Evolutionary conservation across 2,888 invertebrate genomes (phyloP).

Genomic region (Acleris cristana): DNA sequence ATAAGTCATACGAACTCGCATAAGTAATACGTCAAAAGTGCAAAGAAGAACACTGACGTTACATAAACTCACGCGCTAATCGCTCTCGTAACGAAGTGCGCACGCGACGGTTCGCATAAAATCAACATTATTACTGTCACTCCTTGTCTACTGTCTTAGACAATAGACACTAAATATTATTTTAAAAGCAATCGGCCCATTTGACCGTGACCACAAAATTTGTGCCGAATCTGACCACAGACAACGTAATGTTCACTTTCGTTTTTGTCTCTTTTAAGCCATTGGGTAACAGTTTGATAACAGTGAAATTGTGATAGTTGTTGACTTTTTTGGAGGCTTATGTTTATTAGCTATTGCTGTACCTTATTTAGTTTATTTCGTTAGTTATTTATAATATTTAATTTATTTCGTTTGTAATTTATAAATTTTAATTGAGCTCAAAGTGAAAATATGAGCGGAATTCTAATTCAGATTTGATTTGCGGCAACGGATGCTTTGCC

Average conservation of each 20-base stretch:
- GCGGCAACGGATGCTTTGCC: too few species aligned
- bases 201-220: conserved; percentile 74
- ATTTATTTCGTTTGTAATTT: too few species aligned
- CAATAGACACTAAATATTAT: conserved; percentile 45
- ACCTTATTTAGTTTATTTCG: too few species aligned
- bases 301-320: conserved; percentile 43
- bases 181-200: conserved; percentile 49
- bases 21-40: neutral
- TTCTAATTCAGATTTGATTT: too few species aligned
- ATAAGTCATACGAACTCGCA: neutral
- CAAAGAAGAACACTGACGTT: conserved; percentile 20
- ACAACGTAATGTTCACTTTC: conserved; percentile 57
- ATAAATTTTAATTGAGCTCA: too few species aligned
- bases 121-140: conserved; percentile 25
- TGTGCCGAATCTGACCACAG: conserved; percentile 59
- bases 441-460: too few species aligned
- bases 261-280: conserved; percentile 62
- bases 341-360: too few species aligned
- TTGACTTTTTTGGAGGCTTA: conserved; percentile 5
- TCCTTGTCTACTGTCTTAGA: conserved; percentile 14
- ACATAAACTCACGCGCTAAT: conserved; percentile 26
- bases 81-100: conserved; percentile 9
- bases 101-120: conserved; percentile 32
- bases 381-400: too few species aligned
- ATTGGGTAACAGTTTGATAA: conserved; percentile 52